Base-by-base conservation (phyloP, 2,113 vertebrate species). In the Rhipidura dahli region DNA sequence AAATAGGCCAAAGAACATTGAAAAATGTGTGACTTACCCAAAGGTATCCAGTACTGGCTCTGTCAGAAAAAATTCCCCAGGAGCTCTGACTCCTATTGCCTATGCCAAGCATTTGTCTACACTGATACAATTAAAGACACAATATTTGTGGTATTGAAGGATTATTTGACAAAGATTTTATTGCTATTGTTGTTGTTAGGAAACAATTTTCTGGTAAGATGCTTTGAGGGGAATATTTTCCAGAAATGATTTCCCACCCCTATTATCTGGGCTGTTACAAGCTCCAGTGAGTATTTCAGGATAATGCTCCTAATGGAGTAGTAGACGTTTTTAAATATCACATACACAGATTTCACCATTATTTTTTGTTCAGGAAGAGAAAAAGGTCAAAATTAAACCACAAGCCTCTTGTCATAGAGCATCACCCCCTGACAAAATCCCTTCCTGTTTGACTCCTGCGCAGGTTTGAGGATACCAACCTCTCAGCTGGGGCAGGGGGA, bases 231-330 rank as follows among this genome's bases (percentile, higher is more conserved):
- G 75, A 89, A 77, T 94, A 59, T 89, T 93, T 96, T 96, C 95
- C 91, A 97, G 91, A 94, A 91, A 88, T 90, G 0, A 61, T 95
- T 96, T 93, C 78, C 83, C 73, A 64, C n/a, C 82, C 77, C 90
- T 95, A 88, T 96, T 97, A 95, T 96, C 91, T 87, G 37, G 51
- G 68, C 72, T 94, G 44, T 80, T 94, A 90, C 78, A 87, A 83
- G 87, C 68, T 63, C 39, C 51, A 94, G 63, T 73, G 83, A 88
- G 80, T 95, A 78, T 83, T 89, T 95, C 88, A 95, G 92, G 35
- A 47, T 94, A 95, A 71, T 97, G 90, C 65, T 96, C 68, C 94
- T 94, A 96, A 96, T 93, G 94, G 95, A 95, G 33, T 15, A 94
- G 64, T 47, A 94, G 82, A 76, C 86, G 83, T n/a, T 84, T 95